Conservation (phyloP, 2,888 invertebrate genomes). For the Himalopsyche kuldschensis region DNA sequence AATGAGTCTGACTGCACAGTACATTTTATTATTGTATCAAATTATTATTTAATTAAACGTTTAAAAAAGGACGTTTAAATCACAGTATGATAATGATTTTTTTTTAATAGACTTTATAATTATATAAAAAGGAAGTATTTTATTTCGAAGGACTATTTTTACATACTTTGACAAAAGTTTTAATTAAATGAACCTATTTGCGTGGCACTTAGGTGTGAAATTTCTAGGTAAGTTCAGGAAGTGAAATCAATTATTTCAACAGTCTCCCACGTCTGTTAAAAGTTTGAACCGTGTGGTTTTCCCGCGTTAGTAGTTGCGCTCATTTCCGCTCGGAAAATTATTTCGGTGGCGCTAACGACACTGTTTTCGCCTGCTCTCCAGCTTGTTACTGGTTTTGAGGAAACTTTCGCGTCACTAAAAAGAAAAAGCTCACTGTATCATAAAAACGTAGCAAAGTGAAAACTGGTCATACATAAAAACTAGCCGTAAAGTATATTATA, state of each 20-base stretch:
- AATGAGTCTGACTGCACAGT: too few relatives aligned
- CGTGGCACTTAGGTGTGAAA: not conserved
- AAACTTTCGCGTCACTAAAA: not conserved
- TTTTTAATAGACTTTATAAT: too few relatives aligned
- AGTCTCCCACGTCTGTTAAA: not conserved
- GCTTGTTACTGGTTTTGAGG: not conserved
- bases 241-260: not conserved
- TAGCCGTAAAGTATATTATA: too few relatives aligned
- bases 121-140: too few relatives aligned
- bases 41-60: too few relatives aligned
- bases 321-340: not conserved
- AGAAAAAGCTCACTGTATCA: not conserved
- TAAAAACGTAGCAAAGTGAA: not conserved
- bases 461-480: not conserved
- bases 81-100: too few relatives aligned
- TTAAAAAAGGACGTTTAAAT: too few relatives aligned
- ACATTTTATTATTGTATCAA: too few relatives aligned
- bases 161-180: not conserved
- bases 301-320: not conserved
- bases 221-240: not conserved
- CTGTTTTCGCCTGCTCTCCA: not conserved
- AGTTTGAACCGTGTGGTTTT: conserved; percentile 12
- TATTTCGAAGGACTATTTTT: too few relatives aligned
- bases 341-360: not conserved
- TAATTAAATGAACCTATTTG: conserved; percentile 5